A percentile compares a stretch with the other conserved stretches of the same genome.
Evolutionary conservation across 2,797 vertebrate species (phyloP).

Genomic region (Paratrypauchen microcephalus): DNA sequence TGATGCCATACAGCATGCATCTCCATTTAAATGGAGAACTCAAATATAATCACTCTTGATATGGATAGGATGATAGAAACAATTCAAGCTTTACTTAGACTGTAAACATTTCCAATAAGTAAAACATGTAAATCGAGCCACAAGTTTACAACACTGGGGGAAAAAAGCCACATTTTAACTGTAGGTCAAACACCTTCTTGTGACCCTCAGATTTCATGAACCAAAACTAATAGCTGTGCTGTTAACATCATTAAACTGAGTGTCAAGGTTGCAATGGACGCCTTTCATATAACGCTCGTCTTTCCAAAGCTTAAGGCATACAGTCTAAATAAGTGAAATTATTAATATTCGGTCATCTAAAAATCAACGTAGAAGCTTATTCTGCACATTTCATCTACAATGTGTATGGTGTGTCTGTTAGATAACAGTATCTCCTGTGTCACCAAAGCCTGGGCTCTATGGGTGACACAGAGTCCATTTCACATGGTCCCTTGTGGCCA

Average conservation of each 20-base stretch:
- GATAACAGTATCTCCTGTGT: constrained; percentile 95
- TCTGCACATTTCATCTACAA: constrained; percentile 83
- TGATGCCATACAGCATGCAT: constrained; percentile 28
- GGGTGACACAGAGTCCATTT: constrained; percentile 89
- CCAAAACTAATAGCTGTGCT: constrained; percentile 52
- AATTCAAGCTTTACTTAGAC: not conserved
- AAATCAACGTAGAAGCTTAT: constrained; percentile 83
- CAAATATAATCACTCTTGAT: not conserved
- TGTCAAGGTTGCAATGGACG: constrained; percentile 67
- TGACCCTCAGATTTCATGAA: constrained; percentile 63
- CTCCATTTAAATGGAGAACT: not conserved
- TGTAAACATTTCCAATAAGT: no score
- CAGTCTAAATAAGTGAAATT: not conserved
- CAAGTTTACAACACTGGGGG: not conserved
- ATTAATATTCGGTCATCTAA: constrained; percentile 40
- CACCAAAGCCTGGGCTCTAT: constrained; percentile 84
- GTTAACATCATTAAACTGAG: constrained; percentile 53
- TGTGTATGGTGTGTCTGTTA: constrained; percentile 66
- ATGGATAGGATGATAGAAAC: no score
- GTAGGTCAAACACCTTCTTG: constrained; percentile 37
- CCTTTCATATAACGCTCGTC: constrained; percentile 33
- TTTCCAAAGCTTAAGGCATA: constrained; percentile 38
- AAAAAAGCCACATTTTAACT: constrained; percentile 34
- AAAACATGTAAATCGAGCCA: not conserved
- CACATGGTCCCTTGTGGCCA: constrained; percentile 79